Evolutionary conservation across 2,797 vertebrate genomes (phyloP), one percentile per base, ranked within the genome.

Genomic region (Gastrophryne carolinensis): DNA sequence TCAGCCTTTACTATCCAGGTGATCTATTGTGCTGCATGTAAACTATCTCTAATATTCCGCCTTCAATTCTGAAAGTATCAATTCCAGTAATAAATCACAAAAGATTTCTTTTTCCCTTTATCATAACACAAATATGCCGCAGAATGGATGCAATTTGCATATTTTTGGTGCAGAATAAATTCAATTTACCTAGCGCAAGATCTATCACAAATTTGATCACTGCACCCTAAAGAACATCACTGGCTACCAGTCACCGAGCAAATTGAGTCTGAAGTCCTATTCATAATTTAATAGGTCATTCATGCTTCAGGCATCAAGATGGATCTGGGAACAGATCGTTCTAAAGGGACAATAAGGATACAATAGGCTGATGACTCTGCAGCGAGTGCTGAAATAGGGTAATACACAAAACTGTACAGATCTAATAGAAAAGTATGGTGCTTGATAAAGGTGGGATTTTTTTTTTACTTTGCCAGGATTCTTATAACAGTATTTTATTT

Each of bases 231-330:
- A 72, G 70, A 72, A 52, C 58, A 47, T 37, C 47, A 39, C 44
- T 72, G 26, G 44, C 47, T 72, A 72, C 58, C 70, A 39, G 57
- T 53, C 49, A 68, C 24, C 26, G 65, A 68, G 35, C 47, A 68
- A 68, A 68, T 54, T 68, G 65, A 68, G 65, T 68, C 52, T 68
- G 35, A 50, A 68, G 65, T 9, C 65, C 32, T 39, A 68, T 68
- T 68, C 23, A 35, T 54, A 50, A 52, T 54, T 54, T 39, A 68
- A 68, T 54, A 68, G 65, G 65, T 54, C 65, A 39, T 68, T 68
- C 32, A 39, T 54, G 65, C 24, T 10, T 15, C n/a, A 23, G n/a
- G 32, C 50, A 54, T 54, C 65, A 29, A 53, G 52, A 68, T 26
- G 32, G 35, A 68, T 68, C 49, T 39, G 50, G 12, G 21, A 68